Evolutionary conservation across 2,888 invertebrate genomes (phyloP).

Genomic region (Punctoribates punctum): DNA sequence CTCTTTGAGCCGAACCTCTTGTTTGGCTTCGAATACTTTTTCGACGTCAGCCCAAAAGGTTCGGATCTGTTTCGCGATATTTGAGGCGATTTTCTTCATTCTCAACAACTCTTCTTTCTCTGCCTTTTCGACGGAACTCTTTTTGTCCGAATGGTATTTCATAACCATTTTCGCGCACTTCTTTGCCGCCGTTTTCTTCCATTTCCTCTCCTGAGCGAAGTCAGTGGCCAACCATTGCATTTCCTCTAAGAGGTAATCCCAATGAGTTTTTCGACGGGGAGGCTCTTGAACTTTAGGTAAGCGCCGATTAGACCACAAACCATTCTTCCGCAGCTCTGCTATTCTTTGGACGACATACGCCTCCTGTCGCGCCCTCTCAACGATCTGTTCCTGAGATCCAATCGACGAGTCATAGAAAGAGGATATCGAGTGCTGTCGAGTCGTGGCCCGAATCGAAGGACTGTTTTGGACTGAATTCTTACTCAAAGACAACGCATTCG

Average conservation of each 20-base stretch:
- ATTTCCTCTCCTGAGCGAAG: conserved; percentile 94
- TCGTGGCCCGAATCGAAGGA: conserved; percentile 25
- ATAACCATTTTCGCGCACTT: conserved; percentile 88
- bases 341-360: conserved; percentile 90
- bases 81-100: conserved; percentile 77
- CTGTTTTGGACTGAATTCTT: conserved; percentile 7
- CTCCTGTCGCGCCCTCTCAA: conserved; percentile 83
- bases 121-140: conserved; percentile 79
- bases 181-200: conserved; percentile 93
- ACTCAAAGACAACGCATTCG: conserved; percentile 16
- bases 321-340: conserved; percentile 84
- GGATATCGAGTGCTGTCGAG: conserved; percentile 50
- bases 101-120: conserved; percentile 87
- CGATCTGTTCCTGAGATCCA: conserved; percentile 68
- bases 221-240: conserved; percentile 98
- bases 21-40: conserved; percentile 91
- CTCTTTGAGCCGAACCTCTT: conserved; percentile 84
- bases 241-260: conserved; percentile 97
- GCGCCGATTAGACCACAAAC: conserved; percentile 87
- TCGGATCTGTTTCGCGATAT: conserved; percentile 86
- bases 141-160: conserved; percentile 73
- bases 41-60: conserved; percentile 95
- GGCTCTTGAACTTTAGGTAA: conserved; percentile 89
- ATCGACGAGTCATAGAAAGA: conserved; percentile 53
- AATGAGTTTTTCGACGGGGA: conserved; percentile 84